Base-by-base conservation (phyloP, 1,140 invertebrate species). In the Pararge aegeria region DNA sequence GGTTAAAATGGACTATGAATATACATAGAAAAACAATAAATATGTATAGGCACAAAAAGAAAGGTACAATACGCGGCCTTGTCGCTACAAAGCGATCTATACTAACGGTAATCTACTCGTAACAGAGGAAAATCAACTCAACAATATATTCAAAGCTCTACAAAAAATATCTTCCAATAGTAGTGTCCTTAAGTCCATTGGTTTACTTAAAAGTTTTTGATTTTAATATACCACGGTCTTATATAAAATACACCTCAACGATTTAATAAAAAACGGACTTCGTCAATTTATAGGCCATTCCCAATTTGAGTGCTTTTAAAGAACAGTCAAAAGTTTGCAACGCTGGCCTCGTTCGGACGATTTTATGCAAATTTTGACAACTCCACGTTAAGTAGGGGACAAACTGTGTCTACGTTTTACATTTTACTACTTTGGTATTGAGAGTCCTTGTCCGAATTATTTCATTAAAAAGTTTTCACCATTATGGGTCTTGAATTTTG, bases 311-410 rank as follows among this genome's bases (percentile, higher is more conserved):
- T 74, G 67, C 80, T 84, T 80, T 83, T 70, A 66, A 83, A 87
- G 83, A 78, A 78, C 66, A 72, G 68, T 75, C 76, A 78, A 80
- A 85, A 85, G 73, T 88, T 85, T 75, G 70, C 73, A 73, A 76
- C 62, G 69, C 71, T 71, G 74, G 71, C 64, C 62, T 61, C 60
- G 54, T 69, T 69, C 71, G 66, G 73, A 67, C 64, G 73, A 75
- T 84, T 84, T 86, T 86, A 87, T 88, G 85, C 76, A 88, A 88
- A 88, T 88, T 77, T 60, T 62, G 68, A 54, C 69, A 80, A 77
- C 65, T 80, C 75, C 66, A 75, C 73, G 74, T 81, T 84, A 83
- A 86, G 73, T 81, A 74, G 75, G 78, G 77, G 69, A 75, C 80
- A 83, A 83, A 83, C 75, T 83, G 82, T 80, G 72, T 74, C 73